Evolutionary conservation across 2,113 vertebrate species (phyloP), one percentile per base, ranked within the genome.

Genomic region (Prochilodus magdalenae): DNA sequence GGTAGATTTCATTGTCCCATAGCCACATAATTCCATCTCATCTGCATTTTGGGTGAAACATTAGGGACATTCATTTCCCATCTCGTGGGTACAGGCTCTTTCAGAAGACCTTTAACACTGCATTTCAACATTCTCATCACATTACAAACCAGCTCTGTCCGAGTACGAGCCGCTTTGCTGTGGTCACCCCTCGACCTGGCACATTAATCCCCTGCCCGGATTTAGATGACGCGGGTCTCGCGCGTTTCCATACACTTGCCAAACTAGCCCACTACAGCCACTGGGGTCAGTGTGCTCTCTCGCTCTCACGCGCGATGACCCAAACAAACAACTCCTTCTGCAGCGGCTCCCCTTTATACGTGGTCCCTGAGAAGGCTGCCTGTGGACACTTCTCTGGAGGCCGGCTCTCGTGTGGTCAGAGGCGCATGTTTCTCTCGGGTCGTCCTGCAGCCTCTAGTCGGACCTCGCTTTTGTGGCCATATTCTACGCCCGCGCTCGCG

Each of bases 351-450:
- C 85, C 47, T 96, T 96, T 76, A 94, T 94, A 96, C 90, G 88
- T 92, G 8, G 91, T n/a, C 92, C 0, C 84, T 96, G 88, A 92
- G 90, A 57, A 91, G 83, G 66, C 90, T 96, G 87, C 95, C 95
- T 0, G 88, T 96, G 82, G 96, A 96, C 83, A 55, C 86, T 10
- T 91, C 91, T 0, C 90, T 88, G 40, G 90, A 92, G n/a, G 33
- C 70, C 1, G 89, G 89, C 5, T 93, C 94, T 22, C 91, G 95
- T 13, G 73, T 65, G 0, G 95, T 97, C 59, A 75, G 89, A 20
- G 95, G 91, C 0, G 95, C 95, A 44, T 96, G 95, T 88, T 96
- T 96, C 91, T 95, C 88, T 4, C 91, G 93, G 7, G 88, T 93
- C 59, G 86, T 86, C 16, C 87, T 93, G 12, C 87, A 86, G 59